Conservation (phyloP, 2,797 vertebrate genomes). For the Hyperoplus immaculatus region DNA sequence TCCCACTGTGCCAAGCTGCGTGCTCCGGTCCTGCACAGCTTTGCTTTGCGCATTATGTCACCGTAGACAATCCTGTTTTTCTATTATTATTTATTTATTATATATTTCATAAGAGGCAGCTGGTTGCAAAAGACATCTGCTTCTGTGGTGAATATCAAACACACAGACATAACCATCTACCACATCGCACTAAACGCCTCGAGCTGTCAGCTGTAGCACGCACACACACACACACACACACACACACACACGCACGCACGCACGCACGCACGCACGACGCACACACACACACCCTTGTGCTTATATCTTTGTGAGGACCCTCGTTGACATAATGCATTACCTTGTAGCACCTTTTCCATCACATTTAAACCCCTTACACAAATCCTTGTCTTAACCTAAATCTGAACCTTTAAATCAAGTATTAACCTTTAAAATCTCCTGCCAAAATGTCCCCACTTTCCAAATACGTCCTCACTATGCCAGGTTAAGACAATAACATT, state of each 20-base stretch:
- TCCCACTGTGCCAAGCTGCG: constrained; percentile 30
- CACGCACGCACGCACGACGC: constrained; percentile 1
- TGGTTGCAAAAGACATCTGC: neutral
- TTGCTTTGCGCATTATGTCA: constrained; percentile 75
- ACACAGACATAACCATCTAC: constrained; percentile 11
- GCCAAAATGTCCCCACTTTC: too few relatives aligned
- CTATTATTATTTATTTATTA: too few relatives aligned
- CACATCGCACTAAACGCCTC: constrained; percentile 12
- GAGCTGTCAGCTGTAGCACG: constrained; percentile 17
- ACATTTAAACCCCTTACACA: too few relatives aligned
- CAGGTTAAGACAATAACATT: too few relatives aligned
- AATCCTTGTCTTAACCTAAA: too few relatives aligned
- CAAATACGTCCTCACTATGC: too few relatives aligned
- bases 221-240: neutral
- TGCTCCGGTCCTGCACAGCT: constrained; percentile 33
- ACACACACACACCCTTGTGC: too few relatives aligned
- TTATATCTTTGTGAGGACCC: too few relatives aligned
- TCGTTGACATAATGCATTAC: too few relatives aligned
- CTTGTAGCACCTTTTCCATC: too few relatives aligned
- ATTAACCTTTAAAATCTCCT: too few relatives aligned
- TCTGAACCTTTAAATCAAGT: too few relatives aligned
- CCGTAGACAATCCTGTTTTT: constrained; percentile 13
- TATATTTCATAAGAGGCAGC: neutral
- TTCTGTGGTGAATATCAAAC: neutral
- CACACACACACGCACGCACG: neutral